Evolutionary conservation across 1,140 invertebrate species (phyloP).

Genomic region (Eumaeus atala): DNA sequence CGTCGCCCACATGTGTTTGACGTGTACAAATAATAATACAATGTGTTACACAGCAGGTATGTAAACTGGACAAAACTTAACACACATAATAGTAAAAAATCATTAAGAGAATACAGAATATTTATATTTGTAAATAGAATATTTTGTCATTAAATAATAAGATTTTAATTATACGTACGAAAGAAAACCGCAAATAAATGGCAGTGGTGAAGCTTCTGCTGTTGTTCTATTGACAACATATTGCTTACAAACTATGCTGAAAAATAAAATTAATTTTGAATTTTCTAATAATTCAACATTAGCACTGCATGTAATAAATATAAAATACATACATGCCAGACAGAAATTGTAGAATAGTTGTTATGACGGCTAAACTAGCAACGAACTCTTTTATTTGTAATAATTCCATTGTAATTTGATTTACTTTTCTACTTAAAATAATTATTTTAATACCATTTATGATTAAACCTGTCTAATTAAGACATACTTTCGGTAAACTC

Average conservation of each 20-base stretch:
- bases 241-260: constrained; percentile 80
- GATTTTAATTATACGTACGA: constrained; percentile 76
- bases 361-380: constrained; percentile 43
- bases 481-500: background rate
- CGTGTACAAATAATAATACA: background rate
- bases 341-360: constrained; percentile 54
- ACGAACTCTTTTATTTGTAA: constrained; percentile 37
- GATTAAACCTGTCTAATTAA: background rate
- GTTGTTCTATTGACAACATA: constrained; percentile 79
- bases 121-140: background rate
- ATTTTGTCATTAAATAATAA: background rate
- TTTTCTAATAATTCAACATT: constrained; percentile 17
- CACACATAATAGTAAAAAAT: no score
- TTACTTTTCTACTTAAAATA: background rate
- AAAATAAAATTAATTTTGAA: constrained; percentile 37
- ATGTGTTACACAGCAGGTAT: background rate
- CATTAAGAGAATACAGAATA: background rate
- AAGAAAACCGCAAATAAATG: constrained; percentile 84
- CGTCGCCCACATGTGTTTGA: background rate
- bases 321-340: constrained; percentile 48
- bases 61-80: no score
- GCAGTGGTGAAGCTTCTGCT: constrained; percentile 81
- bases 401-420: constrained; percentile 30
- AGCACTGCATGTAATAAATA: constrained; percentile 13
- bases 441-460: background rate